Evolutionary conservation across 2,113 vertebrate genomes (phyloP), one percentile per base, ranked within the genome.

Genomic region (Datnioides undecimradiatus): DNA sequence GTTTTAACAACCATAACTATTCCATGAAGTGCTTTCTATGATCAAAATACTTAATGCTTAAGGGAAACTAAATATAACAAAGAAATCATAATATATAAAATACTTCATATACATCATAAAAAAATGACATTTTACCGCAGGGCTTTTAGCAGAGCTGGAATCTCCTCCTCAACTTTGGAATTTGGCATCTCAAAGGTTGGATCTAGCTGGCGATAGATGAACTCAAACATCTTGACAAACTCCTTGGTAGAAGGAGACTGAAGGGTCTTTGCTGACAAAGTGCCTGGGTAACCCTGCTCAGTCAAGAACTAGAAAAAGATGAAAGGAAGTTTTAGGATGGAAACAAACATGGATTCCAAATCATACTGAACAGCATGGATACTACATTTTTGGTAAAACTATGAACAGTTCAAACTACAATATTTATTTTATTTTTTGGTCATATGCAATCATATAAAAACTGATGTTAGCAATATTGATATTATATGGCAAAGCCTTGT

Each of bases 161-260:
- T 93, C 85, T 99, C 98, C 84, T 99, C 98, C 89, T 99, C 98
- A 86, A 97, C 96, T 87, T 99, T 99, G 29, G 95, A 95, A 76
- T 94, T 96, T 34, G 96, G 96, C 91, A 97, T 94, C 64, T 96
- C 95, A 36, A 97, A 97, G 0, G 95, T 96, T 25, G 96, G 95
- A 55, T 97, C 97, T 3, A 99, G 79, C 58, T 95, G 95, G 48
- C 94, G 91, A 88, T 96, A 98, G 70, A 98, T 95, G 78, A 98
- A 99, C 84, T 95, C 96, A 92, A 97, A 99, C 78, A 99, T 96
- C 92, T 97, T 98, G 27, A 98, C 86, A 60, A 99, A 99, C 84
- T 99, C 98, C 90, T 99, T 99, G 70, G 97, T 95, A 0, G 97
- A 98, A 34, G 98, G 98, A 67, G 97, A 96, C 87, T 99, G 97